Conservation (phyloP, 2,113 vertebrate species). For the Silurus glanis region DNA sequence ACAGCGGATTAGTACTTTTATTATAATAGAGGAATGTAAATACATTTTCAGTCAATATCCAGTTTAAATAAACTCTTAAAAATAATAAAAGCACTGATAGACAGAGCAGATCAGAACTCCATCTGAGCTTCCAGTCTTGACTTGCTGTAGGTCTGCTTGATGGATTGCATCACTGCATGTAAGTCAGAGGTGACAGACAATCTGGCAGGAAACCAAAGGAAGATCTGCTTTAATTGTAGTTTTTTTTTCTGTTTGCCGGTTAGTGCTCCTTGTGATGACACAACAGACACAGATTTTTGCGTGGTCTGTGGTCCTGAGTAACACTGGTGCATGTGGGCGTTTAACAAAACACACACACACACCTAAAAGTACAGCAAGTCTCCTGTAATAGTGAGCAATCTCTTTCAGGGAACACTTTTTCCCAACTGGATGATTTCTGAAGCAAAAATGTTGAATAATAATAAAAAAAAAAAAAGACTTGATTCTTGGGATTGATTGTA, state of each 20-base stretch:
- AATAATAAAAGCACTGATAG: neutral
- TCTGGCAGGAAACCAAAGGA: conserved; percentile 31
- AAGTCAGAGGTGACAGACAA: conserved; percentile 25
- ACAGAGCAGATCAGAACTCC: neutral
- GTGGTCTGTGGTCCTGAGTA: neutral
- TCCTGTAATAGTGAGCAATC: neutral
- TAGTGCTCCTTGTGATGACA: neutral
- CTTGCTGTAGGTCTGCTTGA: conserved; percentile 5
- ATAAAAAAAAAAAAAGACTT: too few relatives aligned
- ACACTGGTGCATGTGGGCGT: neutral
- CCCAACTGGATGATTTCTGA: neutral
- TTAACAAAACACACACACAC: neutral
- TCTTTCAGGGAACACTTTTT: neutral
- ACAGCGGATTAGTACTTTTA: too few relatives aligned
- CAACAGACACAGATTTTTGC: neutral
- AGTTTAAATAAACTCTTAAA: neutral
- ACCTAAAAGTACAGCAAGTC: neutral
- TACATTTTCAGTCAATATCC: neutral
- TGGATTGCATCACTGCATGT: conserved; percentile 5
- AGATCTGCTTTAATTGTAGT: neutral
- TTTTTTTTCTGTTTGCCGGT: neutral
- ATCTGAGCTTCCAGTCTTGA: conserved; percentile 1
- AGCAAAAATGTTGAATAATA: neutral
- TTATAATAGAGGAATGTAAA: neutral
- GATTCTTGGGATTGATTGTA: too few relatives aligned